These are phyloP conservation scores for Cephus spinipes DNA, from an alignment of 2,888 invertebrate species.

Conservation along the genomic window DNA sequence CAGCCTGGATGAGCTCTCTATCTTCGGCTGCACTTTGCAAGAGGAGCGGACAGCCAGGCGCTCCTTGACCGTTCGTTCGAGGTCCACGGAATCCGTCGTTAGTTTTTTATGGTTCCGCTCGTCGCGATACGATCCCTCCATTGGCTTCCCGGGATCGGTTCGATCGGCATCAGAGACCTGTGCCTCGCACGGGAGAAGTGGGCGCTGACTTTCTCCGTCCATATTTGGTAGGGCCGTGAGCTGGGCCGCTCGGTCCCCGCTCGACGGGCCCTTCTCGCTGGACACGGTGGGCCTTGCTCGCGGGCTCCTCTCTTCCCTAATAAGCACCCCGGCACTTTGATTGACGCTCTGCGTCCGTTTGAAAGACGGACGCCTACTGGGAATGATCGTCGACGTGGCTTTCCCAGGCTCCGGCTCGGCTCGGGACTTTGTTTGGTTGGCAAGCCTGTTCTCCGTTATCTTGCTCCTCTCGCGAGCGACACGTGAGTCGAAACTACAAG, in stretches of 20 bases:
- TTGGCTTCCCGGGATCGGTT: constrained; percentile 27
- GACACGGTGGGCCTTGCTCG: constrained; percentile 26
- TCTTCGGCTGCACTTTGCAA: neutral
- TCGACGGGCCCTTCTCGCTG: constrained; percentile 38
- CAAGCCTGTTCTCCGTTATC: neutral
- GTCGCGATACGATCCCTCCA: neutral
- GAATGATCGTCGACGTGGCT: constrained; percentile 10
- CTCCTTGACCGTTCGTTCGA: neutral
- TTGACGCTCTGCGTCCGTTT: constrained; percentile 45
- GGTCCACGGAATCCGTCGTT: neutral
- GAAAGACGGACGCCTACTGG: constrained; percentile 44
- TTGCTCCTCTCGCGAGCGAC: neutral
- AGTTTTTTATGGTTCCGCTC: neutral
- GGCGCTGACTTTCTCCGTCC: constrained; percentile 53
- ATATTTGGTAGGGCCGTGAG: constrained; percentile 52
- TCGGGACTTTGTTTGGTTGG: neutral
- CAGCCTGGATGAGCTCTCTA: constrained; percentile 5
- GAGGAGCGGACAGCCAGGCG: neutral
- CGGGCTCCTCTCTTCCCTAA: constrained; percentile 42
- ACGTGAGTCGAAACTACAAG: neutral
- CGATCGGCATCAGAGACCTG: neutral
- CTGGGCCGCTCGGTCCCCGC: constrained; percentile 34
- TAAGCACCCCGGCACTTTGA: constrained; percentile 34
- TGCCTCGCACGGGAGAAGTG: constrained; percentile 31
- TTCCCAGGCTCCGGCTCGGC: constrained; percentile 25